A percentile compares a stretch with the other conserved stretches of the same genome.
Evolutionary conservation across 2,797 vertebrate species (phyloP).

Genomic region (Hylomyscus alleni): DNA sequence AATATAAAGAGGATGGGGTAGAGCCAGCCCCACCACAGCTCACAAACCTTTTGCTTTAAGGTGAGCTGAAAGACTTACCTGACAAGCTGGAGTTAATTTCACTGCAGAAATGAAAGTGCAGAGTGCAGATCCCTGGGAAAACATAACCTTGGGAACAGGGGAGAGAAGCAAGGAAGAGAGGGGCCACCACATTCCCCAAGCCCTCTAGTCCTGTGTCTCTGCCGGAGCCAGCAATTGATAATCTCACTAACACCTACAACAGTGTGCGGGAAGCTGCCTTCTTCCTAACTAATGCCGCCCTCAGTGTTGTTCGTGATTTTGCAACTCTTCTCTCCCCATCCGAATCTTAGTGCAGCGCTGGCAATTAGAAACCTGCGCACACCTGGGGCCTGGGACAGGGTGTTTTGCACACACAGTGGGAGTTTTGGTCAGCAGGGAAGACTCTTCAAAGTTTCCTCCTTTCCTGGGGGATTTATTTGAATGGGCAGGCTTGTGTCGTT

Average conservation of each 20-base stretch:
- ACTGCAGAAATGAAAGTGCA: slow-evolving; percentile 77
- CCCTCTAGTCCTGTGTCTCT: slow-evolving; percentile 73
- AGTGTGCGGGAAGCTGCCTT: slow-evolving; percentile 71
- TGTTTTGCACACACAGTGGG: slow-evolving; percentile 48
- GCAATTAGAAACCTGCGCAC: slow-evolving; percentile 81
- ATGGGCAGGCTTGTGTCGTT: slow-evolving; percentile 71
- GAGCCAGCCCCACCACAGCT: slow-evolving; percentile 45
- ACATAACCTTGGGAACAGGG: slow-evolving; percentile 48
- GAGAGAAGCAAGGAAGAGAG: slow-evolving; percentile 53
- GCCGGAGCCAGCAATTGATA: slow-evolving; percentile 79
- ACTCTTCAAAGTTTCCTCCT: slow-evolving; percentile 31
- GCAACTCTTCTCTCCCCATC: slow-evolving; percentile 82
- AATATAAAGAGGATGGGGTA: neutral
- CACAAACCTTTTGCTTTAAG: slow-evolving; percentile 58
- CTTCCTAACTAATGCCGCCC: slow-evolving; percentile 58
- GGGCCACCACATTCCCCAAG: slow-evolving; percentile 64
- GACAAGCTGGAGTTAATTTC: slow-evolving; percentile 71
- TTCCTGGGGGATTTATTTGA: slow-evolving; percentile 60
- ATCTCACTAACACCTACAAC: slow-evolving; percentile 79
- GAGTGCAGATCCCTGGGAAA: slow-evolving; percentile 64
- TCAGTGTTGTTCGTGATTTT: slow-evolving; percentile 69
- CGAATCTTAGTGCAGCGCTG: slow-evolving; percentile 65
- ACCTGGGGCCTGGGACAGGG: slow-evolving; percentile 71
- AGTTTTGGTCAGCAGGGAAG: slow-evolving; percentile 51
- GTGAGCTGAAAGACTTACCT: slow-evolving; percentile 84